These are phyloP conservation scores for Frankliniella intonsa DNA, from an alignment of 2,888 invertebrate genomes.

Conservation along the genomic window DNA sequence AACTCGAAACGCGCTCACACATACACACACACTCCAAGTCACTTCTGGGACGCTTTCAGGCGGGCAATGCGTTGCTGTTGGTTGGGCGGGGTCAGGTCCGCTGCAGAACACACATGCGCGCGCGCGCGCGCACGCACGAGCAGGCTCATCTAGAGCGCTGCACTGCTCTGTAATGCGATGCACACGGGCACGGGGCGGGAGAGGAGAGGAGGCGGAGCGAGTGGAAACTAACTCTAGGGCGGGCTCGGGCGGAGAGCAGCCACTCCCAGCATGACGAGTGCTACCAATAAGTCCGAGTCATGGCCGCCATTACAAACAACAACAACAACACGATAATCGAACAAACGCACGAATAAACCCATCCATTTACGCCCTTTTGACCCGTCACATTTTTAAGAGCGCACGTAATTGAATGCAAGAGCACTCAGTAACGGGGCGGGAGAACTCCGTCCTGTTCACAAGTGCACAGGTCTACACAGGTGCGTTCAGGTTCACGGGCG, in stretches of 20 bases:
- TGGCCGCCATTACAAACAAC: neutral
- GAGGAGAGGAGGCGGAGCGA: neutral
- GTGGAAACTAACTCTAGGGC: too few relatives aligned
- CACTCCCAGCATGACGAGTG: neutral
- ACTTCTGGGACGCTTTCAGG: slow-evolving; percentile 20
- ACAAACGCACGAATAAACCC: neutral
- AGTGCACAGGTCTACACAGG: too few relatives aligned
- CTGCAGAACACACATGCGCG: neutral
- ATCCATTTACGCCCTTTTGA: neutral
- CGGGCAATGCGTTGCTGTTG: neutral
- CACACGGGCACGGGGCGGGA: neutral
- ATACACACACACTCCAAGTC: neutral
- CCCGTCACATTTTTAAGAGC: neutral
- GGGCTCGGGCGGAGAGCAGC: neutral
- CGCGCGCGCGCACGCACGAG: too few relatives aligned
- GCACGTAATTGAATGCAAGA: neutral
- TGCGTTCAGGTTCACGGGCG: too few relatives aligned
- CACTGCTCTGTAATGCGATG: neutral
- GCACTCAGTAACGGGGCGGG: neutral
- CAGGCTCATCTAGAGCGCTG: neutral
- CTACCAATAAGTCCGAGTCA: neutral
- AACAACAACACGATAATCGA: neutral
- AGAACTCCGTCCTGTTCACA: too few relatives aligned
- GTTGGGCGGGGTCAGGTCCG: neutral
- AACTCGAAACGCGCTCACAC: neutral